phyloP scores from a whole-genome alignment of 92 coral and sea anemone genomes.

The Hydrozoanthus gracilis region DNA sequence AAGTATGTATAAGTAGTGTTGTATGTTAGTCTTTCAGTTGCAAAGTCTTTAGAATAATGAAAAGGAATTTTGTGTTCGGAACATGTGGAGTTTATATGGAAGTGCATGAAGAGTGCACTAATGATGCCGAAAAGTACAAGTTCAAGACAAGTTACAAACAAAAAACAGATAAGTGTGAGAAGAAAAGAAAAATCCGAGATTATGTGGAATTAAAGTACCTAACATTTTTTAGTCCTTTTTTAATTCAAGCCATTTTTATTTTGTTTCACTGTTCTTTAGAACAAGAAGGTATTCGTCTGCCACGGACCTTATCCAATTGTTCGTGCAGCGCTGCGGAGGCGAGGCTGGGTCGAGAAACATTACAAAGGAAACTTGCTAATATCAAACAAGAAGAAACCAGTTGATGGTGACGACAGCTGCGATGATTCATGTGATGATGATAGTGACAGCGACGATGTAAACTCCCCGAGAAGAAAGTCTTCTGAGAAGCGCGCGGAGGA shows the following conservation, averaged over 20 bases:
- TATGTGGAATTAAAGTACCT: too few relatives aligned
- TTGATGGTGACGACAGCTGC: slow-evolving; percentile 57
- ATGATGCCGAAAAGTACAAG: too few relatives aligned
- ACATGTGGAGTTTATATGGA: too few relatives aligned
- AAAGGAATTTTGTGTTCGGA: too few relatives aligned
- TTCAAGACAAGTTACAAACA: too few relatives aligned
- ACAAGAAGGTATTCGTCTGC: slow-evolving; percentile 84
- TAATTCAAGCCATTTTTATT: not conserved
- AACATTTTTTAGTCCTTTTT: too few relatives aligned
- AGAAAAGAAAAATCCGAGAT: too few relatives aligned
- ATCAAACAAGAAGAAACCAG: slow-evolving; percentile 50
- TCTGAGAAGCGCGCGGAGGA: slow-evolving; percentile 54
- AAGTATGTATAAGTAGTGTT: too few relatives aligned
- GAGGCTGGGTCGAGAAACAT: slow-evolving; percentile 98
- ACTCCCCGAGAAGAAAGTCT: slow-evolving; percentile 51
- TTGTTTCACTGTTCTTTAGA: slow-evolving; percentile 37
- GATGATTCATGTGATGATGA: slow-evolving; percentile 69
- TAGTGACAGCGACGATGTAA: slow-evolving; percentile 58
- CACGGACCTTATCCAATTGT: slow-evolving; percentile 97
- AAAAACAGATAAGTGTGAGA: too few relatives aligned
- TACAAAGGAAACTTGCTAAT: slow-evolving; percentile 74
- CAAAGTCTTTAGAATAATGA: too few relatives aligned
- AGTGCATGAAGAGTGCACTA: too few relatives aligned
- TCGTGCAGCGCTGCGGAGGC: slow-evolving; percentile 85
- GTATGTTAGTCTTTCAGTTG: too few relatives aligned